Evolutionary conservation across 2,797 vertebrate species (phyloP).

Genomic region (Coluber constrictor): DNA sequence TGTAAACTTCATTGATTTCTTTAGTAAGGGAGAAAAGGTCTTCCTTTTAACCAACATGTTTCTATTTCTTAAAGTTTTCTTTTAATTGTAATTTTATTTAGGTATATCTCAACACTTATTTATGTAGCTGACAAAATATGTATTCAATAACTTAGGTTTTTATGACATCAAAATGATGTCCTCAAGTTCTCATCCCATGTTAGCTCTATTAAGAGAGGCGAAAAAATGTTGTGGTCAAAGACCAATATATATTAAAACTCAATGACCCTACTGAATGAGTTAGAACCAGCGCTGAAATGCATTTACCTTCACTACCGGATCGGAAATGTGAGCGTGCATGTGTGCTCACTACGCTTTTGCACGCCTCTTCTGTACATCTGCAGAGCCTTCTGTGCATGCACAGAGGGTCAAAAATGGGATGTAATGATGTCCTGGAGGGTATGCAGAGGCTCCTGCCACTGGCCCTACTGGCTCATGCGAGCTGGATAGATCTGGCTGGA

Average conservation of each 20-base stretch:
- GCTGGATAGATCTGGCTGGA: too few species aligned
- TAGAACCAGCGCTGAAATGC: not conserved
- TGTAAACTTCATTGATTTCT: not conserved
- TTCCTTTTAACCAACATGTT: not conserved
- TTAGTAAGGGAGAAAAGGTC: not conserved
- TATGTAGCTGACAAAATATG: not conserved
- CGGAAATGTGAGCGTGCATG: too few species aligned
- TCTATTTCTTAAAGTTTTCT: not conserved
- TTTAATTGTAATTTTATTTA: not conserved
- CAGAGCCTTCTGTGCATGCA: too few species aligned
- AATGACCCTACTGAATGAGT: not conserved
- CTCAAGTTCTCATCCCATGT: not conserved
- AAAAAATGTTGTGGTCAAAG: not conserved
- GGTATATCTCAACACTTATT: not conserved
- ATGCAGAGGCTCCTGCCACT: too few species aligned
- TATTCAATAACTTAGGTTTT: not conserved
- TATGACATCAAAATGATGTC: not conserved
- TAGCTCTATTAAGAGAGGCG: not conserved
- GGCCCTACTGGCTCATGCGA: too few species aligned
- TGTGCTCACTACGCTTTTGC: too few species aligned
- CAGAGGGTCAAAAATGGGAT: too few species aligned
- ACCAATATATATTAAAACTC: not conserved
- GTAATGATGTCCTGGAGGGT: too few species aligned
- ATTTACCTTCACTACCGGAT: too few species aligned
- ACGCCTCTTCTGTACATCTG: too few species aligned